Base-by-base conservation (phyloP, 2,113 vertebrate species). In the Neotoma lepida region DNA sequence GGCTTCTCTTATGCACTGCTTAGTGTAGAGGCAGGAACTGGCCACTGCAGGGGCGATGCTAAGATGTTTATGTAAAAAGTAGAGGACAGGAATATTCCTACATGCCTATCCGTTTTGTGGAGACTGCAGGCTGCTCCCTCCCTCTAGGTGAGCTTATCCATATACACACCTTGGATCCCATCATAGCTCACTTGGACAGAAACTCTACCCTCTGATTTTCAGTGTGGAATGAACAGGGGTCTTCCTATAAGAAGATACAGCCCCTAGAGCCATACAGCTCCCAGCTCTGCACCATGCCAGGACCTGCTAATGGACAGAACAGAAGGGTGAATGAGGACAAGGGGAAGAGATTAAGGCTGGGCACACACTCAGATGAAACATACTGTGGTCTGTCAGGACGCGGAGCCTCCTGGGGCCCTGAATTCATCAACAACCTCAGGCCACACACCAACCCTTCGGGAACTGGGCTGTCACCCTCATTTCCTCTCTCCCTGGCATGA, bases 111-210 rank as follows among this genome's bases (percentile, higher is more conserved):
- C 7, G 0, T 15, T 56, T 61, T 51, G 33, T 5, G 2, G 76
- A 24, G 30, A 20, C 5, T 14, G 17, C 7, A 0, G 71, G 56
- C 5, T 41, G 18, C 13, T 41, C 10, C 28, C 49, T 10, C 1
- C 24, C 6, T 41, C 30, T 63, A 64, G 5, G 66, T 0, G 2
- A 86, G 44, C 33, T 8, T 7, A 14, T 0, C 35, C 30, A 0
- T 4, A 28, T 28, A 39, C n/a, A 81, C 39, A 35, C 39, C 84
- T 4, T 2, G 0, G 10, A 6, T 2, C 5, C 3, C 2, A 1
- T 6, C 0, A 24, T 1, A 6, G 73, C 33, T 15, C 4, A 0
- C 35, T 22, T 7, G 0, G 0, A 9, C 10, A 63, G n/a, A 41
- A 41, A 35, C 20, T 0, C 4, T 0, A 12, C 39, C 0, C 9